Evolutionary conservation across 2,888 invertebrate species (phyloP).

Genomic region (Eudasyphora cyanicolor): DNA sequence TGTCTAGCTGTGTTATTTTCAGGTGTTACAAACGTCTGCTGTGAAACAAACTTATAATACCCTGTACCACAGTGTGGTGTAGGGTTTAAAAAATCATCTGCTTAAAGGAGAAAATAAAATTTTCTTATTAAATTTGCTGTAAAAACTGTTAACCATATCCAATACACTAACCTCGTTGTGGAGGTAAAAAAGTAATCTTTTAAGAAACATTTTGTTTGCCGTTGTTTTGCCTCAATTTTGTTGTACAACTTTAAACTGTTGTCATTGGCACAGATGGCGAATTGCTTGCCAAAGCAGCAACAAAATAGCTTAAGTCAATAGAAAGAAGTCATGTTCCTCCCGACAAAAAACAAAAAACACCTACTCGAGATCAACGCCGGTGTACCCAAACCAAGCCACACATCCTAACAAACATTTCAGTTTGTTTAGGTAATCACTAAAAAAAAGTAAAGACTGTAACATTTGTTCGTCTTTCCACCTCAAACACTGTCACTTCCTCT

Average conservation of each 20-base stretch:
- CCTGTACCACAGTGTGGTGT: no score
- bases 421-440: slow-evolving; percentile 22
- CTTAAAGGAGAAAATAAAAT: no score
- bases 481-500: not conserved
- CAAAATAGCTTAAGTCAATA: slow-evolving; percentile 30
- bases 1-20: no score
- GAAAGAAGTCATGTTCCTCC: not conserved
- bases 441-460: slow-evolving; percentile 1
- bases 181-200: slow-evolving; percentile 9
- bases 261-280: slow-evolving; percentile 47
- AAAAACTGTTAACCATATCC: not conserved
- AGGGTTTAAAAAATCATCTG: no score
- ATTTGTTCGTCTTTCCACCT: not conserved
- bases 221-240: not conserved
- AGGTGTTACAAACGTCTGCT: no score
- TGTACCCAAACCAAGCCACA: no score
- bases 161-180: not conserved
- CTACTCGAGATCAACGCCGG: not conserved
- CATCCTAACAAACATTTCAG: not conserved
- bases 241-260: slow-evolving; percentile 45
- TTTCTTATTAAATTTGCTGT: no score
- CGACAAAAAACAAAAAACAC: no score
- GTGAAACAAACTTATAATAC: no score
- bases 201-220: slow-evolving; percentile 10
- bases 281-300: slow-evolving; percentile 35